Evolutionary conservation across 2,888 invertebrate genomes (phyloP).

Genomic region (Xanthorhoe spadicearia): DNA sequence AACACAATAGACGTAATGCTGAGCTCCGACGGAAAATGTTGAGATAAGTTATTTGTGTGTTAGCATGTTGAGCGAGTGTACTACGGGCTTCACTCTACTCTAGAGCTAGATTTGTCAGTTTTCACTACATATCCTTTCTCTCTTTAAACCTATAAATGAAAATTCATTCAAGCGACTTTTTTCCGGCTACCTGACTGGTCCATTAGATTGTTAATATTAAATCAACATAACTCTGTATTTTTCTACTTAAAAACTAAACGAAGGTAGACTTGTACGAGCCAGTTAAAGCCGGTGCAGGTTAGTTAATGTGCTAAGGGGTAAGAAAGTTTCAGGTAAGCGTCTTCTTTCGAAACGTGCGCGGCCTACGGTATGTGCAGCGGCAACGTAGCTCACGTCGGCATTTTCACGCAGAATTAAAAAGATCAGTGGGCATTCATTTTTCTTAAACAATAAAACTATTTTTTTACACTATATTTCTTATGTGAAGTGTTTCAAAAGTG

Average conservation of each 20-base stretch:
- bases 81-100: slow-evolving; percentile 44
- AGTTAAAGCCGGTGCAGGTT: slow-evolving; percentile 64
- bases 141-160: background rate
- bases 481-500: no score
- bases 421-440: no score
- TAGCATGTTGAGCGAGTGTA: slow-evolving; percentile 60
- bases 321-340: slow-evolving; percentile 83
- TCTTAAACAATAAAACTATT: no score
- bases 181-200: background rate
- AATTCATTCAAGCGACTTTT: background rate
- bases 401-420: slow-evolving; percentile 18
- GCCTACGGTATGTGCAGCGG: slow-evolving; percentile 58
- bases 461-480: no score
- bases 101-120: slow-evolving; percentile 38
- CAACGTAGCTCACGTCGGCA: slow-evolving; percentile 6
- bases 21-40: slow-evolving; percentile 72
- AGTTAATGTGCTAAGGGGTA: slow-evolving; percentile 82
- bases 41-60: slow-evolving; percentile 76
- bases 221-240: background rate
- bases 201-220: background rate
- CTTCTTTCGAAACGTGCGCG: slow-evolving; percentile 78
- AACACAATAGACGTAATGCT: slow-evolving; percentile 72
- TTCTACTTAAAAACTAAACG: slow-evolving; percentile 43
- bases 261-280: slow-evolving; percentile 50
- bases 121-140: slow-evolving; percentile 4